Percentiles rank a stretch among this genome's conserved stretches.
These are phyloP conservation scores for Hylaeus volcanicus DNA, from an alignment of 1,140 invertebrate species.

Conservation along the genomic window DNA sequence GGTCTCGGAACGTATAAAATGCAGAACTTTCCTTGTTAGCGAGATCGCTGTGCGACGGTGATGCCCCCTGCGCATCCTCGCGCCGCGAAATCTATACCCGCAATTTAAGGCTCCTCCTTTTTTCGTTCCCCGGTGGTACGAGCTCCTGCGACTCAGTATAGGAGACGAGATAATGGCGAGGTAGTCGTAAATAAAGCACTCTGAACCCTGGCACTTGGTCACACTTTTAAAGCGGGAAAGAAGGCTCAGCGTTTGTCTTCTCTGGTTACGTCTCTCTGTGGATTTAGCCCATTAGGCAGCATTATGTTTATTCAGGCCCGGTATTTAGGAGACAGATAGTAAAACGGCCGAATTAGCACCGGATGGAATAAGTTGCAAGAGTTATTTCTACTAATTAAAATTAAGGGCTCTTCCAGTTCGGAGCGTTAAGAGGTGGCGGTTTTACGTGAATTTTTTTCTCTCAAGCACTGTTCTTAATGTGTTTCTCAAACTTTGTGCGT, in stretches of 20 bases:
- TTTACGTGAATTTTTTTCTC: no score
- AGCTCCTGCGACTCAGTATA: conserved; percentile 21
- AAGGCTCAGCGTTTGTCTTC: conserved; percentile 46
- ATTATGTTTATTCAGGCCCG: conserved; percentile 36
- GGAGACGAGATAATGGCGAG: conserved; percentile 39
- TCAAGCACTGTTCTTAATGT: no score
- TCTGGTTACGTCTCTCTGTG: conserved; percentile 29
- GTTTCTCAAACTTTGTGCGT: no score
- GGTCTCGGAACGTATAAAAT: no score
- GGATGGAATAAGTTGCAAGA: conserved; percentile 1
- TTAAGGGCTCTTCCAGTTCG: neutral
- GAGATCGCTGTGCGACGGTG: no score
- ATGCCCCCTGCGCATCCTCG: neutral
- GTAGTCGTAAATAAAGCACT: conserved; percentile 51
- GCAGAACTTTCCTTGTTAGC: no score
- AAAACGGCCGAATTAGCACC: conserved; percentile 1
- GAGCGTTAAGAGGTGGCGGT: no score
- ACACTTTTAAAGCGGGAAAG: conserved; percentile 34
- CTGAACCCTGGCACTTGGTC: conserved; percentile 24
- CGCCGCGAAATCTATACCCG: neutral
- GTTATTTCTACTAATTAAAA: conserved; percentile 28
- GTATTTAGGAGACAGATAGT: conserved; percentile 22
- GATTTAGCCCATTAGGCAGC: conserved; percentile 31
- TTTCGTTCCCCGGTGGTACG: neutral
- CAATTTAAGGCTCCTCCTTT: conserved; percentile 3